Conservation (phyloP, 2,113 vertebrate species). For the Tragulus kanchil region DNA sequence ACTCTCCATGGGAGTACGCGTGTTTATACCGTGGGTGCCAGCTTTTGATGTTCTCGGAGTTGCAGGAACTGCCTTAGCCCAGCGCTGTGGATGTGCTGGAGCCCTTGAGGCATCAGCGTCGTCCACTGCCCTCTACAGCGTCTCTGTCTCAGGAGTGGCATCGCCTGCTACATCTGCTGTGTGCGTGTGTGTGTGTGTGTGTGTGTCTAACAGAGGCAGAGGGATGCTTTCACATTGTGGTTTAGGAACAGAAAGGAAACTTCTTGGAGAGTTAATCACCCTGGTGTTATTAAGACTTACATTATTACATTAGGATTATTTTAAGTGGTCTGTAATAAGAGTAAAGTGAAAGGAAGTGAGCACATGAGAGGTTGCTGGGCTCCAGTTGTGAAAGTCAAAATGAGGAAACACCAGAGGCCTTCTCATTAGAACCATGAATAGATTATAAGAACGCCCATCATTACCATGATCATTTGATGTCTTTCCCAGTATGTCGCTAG, state of each 20-base stretch:
- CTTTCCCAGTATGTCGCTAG: constrained; percentile 29
- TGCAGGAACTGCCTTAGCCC: neutral
- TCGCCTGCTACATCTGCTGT: neutral
- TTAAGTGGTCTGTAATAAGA: constrained; percentile 70
- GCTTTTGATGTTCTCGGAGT: neutral
- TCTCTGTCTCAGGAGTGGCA: neutral
- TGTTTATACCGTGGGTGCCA: neutral
- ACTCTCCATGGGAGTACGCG: neutral
- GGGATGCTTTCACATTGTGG: constrained; percentile 26
- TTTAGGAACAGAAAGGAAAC: constrained; percentile 55
- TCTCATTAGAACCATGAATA: constrained; percentile 17
- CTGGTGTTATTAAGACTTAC: constrained; percentile 44
- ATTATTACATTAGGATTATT: constrained; percentile 64
- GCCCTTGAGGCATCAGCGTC: neutral
- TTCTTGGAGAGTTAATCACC: constrained; percentile 52
- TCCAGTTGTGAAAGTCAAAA: constrained; percentile 51
- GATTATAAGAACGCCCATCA: constrained; percentile 23
- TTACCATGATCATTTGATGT: constrained; percentile 42
- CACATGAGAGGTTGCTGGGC: constrained; percentile 1
- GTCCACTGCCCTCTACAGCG: neutral
- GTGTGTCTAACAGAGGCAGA: neutral
- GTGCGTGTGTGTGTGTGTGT: neutral
- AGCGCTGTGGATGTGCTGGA: neutral
- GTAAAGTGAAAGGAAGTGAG: constrained; percentile 69
- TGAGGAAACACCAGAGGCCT: constrained; percentile 59